phyloP scores from a whole-genome alignment of 2,113 vertebrate genomes.

The Riparia riparia region DNA sequence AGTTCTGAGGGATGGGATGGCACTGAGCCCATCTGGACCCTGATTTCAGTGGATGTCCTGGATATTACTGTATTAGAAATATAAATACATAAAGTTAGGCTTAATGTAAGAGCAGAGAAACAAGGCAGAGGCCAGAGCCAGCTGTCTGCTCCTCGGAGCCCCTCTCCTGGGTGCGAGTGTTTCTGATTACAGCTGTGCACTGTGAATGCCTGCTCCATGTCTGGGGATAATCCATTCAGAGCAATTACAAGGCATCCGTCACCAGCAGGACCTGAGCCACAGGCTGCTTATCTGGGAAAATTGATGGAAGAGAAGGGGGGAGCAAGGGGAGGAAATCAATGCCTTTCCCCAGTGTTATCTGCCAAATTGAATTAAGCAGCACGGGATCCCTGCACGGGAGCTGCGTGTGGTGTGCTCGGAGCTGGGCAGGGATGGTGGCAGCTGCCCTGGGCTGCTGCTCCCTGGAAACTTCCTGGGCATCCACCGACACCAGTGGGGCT shows the following conservation, averaged over 20 bases:
- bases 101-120: not conserved
- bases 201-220: conserved; percentile 47
- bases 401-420: not conserved
- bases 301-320: conserved; percentile 31
- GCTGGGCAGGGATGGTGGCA: not conserved
- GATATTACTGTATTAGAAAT: not conserved
- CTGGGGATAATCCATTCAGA: conserved; percentile 63
- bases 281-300: conserved; percentile 58
- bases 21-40: not conserved
- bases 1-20: not conserved
- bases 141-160: not conserved
- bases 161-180: conserved; percentile 8
- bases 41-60: not conserved
- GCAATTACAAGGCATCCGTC: conserved; percentile 64
- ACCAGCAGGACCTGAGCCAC: conserved; percentile 64
- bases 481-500: rapidly evolving
- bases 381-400: conserved; percentile 13
- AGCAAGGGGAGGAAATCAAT: conserved; percentile 32
- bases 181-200: conserved; percentile 53
- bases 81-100: not conserved
- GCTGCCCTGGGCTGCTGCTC: not conserved
- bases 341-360: conserved; percentile 37
- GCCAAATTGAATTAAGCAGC: conserved; percentile 41
- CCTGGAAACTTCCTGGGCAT: not conserved
- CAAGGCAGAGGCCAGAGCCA: conserved; percentile 20